A percentile compares a stretch with the other conserved stretches of the same genome.
These are phyloP conservation scores for Percina caprodes DNA, from an alignment of 2,113 vertebrate species.

Conservation along the genomic window DNA sequence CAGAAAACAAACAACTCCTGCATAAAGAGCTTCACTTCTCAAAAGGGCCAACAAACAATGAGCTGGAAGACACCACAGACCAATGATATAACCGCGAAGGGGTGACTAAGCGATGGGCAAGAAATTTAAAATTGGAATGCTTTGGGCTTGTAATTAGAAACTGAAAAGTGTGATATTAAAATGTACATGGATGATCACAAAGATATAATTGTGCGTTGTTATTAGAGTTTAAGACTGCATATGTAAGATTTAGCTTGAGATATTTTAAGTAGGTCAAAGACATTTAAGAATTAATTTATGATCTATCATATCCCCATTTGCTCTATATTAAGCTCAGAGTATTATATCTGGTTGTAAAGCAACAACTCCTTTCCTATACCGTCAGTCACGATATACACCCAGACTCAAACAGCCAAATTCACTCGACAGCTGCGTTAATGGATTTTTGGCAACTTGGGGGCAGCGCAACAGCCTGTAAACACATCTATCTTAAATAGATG, in stretches of 20 bases:
- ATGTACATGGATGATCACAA: constrained; percentile 3
- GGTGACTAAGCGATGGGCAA: constrained; percentile 36
- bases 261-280: constrained; percentile 24
- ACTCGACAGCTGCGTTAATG: background rate
- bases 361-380: background rate
- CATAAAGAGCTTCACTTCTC: constrained; percentile 55
- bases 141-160: constrained; percentile 38
- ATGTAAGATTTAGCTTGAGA: constrained; percentile 4
- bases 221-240: background rate
- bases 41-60: constrained; percentile 54
- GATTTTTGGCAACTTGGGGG: background rate
- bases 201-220: background rate
- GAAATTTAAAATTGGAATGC: constrained; percentile 39
- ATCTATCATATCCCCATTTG: background rate
- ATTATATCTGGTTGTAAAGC: background rate
- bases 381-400: background rate
- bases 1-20: constrained; percentile 68
- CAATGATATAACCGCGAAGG: constrained; percentile 31
- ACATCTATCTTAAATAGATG: background rate
- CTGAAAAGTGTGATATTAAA: constrained; percentile 13
- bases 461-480: background rate
- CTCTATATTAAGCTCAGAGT: background rate
- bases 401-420: background rate
- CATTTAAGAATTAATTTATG: background rate
- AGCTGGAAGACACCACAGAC: constrained; percentile 47